Evolutionary conservation across 2,888 invertebrate species (phyloP).

Genomic region (Tenthredo mesomela): DNA sequence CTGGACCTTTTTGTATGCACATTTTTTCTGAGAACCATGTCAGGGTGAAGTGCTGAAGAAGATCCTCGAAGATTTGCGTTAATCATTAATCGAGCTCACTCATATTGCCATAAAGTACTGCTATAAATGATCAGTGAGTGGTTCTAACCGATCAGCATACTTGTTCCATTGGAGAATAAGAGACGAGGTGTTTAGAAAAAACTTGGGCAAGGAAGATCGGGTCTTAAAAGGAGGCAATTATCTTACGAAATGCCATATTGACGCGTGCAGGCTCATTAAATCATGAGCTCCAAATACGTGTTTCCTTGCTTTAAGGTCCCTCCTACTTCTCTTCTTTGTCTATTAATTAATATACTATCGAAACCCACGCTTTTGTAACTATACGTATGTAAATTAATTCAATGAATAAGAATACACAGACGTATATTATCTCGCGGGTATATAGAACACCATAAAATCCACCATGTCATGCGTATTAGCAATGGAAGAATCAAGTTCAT

Average conservation of each 20-base stretch:
- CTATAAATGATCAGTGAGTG: neutral
- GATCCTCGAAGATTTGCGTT: neutral
- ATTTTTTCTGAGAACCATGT: neutral
- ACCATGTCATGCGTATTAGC: neutral
- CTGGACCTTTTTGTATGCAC: neutral
- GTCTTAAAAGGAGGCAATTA: slow-evolving; percentile 28
- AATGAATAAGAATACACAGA: neutral
- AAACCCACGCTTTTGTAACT: slow-evolving; percentile 11
- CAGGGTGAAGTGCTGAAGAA: neutral
- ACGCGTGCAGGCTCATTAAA: slow-evolving; percentile 10
- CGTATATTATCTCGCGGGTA: neutral
- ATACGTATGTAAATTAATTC: neutral
- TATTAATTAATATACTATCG: slow-evolving; percentile 21
- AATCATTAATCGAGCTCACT: neutral
- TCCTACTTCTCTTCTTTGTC: neutral
- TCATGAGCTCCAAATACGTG: slow-evolving; percentile 19
- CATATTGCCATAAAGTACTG: neutral
- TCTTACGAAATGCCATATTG: slow-evolving; percentile 3
- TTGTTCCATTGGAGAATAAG: neutral
- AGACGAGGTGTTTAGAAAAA: neutral
- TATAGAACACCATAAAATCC: neutral
- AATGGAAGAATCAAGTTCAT: neutral
- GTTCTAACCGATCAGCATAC: slow-evolving; percentile 1
- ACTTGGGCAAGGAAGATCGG: neutral
- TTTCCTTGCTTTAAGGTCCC: neutral